Conservation (phyloP, 2,113 vertebrate species). For the Microtus montanus region DNA sequence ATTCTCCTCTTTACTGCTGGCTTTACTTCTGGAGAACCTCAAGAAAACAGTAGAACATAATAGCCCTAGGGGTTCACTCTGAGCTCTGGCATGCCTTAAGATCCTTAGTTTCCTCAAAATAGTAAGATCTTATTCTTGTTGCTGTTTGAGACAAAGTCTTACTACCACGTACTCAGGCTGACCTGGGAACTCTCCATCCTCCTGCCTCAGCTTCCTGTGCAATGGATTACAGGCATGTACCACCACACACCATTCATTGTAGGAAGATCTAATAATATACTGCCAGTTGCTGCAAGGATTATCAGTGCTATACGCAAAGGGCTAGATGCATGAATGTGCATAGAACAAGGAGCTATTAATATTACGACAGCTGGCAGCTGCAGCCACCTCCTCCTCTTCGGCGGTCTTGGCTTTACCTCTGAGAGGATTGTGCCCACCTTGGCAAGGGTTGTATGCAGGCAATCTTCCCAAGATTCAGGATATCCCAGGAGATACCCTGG, state of each 20-base stretch:
- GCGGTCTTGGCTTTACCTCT: background rate
- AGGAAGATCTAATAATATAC: slow-evolving; percentile 44
- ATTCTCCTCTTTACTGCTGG: background rate
- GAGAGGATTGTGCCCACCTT: background rate
- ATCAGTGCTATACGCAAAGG: background rate
- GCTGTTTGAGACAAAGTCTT: background rate
- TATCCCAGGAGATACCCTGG: background rate
- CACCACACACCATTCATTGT: background rate
- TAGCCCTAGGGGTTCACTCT: background rate
- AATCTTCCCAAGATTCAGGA: background rate
- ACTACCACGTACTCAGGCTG: background rate
- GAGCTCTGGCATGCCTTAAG: background rate
- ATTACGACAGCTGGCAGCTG: slow-evolving; percentile 22
- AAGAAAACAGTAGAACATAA: background rate
- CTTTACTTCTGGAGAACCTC: background rate
- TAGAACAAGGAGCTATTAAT: slow-evolving; percentile 40
- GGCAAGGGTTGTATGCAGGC: background rate
- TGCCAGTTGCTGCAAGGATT: slow-evolving; percentile 54
- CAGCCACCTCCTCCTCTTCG: background rate
- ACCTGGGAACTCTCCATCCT: background rate
- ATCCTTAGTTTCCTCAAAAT: background rate
- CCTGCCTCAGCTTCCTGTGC: background rate
- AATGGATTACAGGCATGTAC: background rate
- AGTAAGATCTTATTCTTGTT: background rate
- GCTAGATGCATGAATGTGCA: background rate